phyloP scores from a whole-genome alignment of 1,140 invertebrate genomes.

The Bombus superbus region DNA sequence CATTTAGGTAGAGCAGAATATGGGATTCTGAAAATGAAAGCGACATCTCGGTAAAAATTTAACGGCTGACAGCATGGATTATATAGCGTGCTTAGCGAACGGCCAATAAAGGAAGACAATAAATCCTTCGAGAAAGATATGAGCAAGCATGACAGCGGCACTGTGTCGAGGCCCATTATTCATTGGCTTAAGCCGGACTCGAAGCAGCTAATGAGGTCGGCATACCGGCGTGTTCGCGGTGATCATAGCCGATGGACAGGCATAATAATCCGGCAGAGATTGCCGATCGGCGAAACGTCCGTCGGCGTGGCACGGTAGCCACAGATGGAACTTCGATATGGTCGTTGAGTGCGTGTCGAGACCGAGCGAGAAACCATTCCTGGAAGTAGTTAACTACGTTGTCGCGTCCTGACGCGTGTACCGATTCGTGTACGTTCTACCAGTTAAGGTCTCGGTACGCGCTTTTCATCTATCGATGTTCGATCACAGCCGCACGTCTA shows the following conservation, averaged over 20 bases:
- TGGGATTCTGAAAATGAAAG: neutral
- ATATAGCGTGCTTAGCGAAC: conserved; percentile 35
- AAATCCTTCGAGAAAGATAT: conserved; percentile 66
- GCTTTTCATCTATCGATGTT: conserved; percentile 37
- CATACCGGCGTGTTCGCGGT: conserved; percentile 68
- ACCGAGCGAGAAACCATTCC: conserved; percentile 62
- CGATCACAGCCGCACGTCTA: conserved; percentile 7
- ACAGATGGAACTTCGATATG: conserved; percentile 68
- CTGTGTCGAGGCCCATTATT: conserved; percentile 61
- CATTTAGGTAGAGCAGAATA: neutral
- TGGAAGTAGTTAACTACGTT: conserved; percentile 69
- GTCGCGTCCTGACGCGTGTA: conserved; percentile 64
- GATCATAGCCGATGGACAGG: conserved; percentile 69
- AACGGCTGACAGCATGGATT: conserved; percentile 18
- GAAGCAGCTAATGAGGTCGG: conserved; percentile 65
- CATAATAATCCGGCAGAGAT: conserved; percentile 72
- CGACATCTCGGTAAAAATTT: conserved; percentile 29
- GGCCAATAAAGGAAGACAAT: conserved; percentile 64
- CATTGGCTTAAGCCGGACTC: conserved; percentile 65
- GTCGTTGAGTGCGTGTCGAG: conserved; percentile 48
- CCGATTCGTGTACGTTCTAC: conserved; percentile 59
- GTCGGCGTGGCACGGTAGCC: conserved; percentile 67
- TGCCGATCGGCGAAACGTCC: conserved; percentile 68
- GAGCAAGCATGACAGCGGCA: conserved; percentile 62
- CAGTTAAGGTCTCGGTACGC: conserved; percentile 48